A percentile compares a stretch with the other conserved stretches of the same genome.
Conservation (phyloP, 2,797 vertebrate genomes). For the Coregonus sp. region DNA sequence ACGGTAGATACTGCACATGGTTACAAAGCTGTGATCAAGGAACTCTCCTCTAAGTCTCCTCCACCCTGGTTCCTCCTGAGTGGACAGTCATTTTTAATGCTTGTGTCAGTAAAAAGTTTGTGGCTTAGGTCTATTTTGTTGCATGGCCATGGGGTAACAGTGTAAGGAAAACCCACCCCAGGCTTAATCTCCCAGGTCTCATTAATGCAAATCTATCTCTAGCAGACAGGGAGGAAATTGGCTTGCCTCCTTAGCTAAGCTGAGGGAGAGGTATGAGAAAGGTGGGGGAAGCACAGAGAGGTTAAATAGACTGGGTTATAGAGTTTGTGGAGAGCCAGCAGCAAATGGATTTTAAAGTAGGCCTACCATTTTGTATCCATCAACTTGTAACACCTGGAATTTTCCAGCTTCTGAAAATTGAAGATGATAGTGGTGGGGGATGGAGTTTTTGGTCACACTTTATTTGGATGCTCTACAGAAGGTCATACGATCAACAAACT, state of each 20-base stretch:
- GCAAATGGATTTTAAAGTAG: conserved; percentile 32
- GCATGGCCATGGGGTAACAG: conserved; percentile 59
- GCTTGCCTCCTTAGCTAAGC: conserved; percentile 45
- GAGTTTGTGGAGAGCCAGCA: background rate
- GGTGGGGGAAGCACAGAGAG: conserved; percentile 43
- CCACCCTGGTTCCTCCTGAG: conserved; percentile 45
- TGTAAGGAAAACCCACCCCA: conserved; percentile 50
- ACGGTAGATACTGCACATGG: background rate
- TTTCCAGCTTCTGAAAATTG: conserved; percentile 13
- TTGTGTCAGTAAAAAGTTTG: conserved; percentile 66
- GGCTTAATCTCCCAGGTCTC: conserved; percentile 61
- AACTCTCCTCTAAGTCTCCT: conserved; percentile 50
- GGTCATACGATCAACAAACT: too few relatives aligned
- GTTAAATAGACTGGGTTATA: conserved; percentile 43
- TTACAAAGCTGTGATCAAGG: conserved; percentile 15
- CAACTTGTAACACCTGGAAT: conserved; percentile 28
- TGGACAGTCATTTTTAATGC: conserved; percentile 41
- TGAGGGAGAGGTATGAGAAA: conserved; percentile 46
- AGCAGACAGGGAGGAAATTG: conserved; percentile 59
- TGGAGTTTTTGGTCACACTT: background rate
- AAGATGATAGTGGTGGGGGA: conserved; percentile 13
- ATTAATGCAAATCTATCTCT: conserved; percentile 76
- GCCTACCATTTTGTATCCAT: conserved; percentile 48
- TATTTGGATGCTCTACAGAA: conserved; percentile 15
- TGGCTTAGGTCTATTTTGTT: conserved; percentile 47